Conservation (phyloP, 92 coral and sea anemone genomes). For the Porites evermanni region DNA sequence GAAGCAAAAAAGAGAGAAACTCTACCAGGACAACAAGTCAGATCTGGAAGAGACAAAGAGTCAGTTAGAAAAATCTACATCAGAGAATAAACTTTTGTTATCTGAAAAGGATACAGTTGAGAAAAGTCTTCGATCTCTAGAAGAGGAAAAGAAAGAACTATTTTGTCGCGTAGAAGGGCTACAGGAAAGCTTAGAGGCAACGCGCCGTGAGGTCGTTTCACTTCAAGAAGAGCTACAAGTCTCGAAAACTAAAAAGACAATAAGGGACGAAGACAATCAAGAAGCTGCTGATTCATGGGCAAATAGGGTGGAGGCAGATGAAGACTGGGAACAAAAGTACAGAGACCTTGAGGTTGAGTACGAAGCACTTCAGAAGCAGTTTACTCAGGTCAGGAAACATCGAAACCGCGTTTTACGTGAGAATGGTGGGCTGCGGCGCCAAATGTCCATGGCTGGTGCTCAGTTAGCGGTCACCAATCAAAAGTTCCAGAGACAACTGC, state of each 20-base stretch:
- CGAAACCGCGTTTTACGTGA: conserved; percentile 94
- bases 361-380: conserved; percentile 76
- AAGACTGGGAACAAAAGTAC: conserved; percentile 70
- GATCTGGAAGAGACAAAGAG: conserved; percentile 64
- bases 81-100: conserved; percentile 62
- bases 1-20: conserved; percentile 49
- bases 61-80: conserved; percentile 56
- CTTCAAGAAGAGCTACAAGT: conserved; percentile 25
- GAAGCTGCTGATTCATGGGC: conserved; percentile 68
- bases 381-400: conserved; percentile 89
- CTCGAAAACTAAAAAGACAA: not conserved
- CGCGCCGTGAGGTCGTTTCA: conserved; percentile 23
- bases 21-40: conserved; percentile 50
- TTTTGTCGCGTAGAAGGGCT: conserved; percentile 51
- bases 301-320: conserved; percentile 57
- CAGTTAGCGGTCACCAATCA: conserved; percentile 94
- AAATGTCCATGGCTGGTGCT: conserved; percentile 95
- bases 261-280: conserved; percentile 17
- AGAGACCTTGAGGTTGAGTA: conserved; percentile 68
- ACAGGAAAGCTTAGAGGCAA: conserved; percentile 54
- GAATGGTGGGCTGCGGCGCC: conserved; percentile 90
- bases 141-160: conserved; percentile 64
- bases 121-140: conserved; percentile 37
- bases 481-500: conserved; percentile 93
- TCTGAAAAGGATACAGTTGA: conserved; percentile 59